Evolutionary conservation across 2,797 vertebrate species (phyloP).

Genomic region (Heteromormyrus szaboi): DNA sequence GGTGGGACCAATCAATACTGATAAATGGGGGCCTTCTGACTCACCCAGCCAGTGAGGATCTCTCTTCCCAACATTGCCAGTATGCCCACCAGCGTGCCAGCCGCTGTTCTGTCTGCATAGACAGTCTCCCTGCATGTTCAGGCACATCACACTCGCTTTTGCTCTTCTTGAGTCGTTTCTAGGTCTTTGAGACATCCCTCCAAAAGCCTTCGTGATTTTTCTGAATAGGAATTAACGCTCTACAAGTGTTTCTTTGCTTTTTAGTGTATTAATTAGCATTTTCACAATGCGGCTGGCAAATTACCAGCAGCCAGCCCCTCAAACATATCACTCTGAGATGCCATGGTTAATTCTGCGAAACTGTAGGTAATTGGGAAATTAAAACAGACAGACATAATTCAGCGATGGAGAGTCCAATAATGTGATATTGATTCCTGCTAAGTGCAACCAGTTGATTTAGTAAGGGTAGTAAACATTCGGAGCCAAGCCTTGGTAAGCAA

Average conservation of each 20-base stretch:
- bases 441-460: conserved; percentile 46
- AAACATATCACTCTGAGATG: conserved; percentile 7
- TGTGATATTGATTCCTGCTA: conserved; percentile 46
- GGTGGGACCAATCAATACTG: neutral
- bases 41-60: neutral
- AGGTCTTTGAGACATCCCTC: neutral
- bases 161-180: neutral
- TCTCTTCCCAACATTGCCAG: neutral
- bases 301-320: neutral
- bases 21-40: neutral
- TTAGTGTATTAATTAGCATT: neutral
- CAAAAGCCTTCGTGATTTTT: neutral
- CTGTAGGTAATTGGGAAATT: conserved; percentile 28
- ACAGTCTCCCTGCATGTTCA: neutral
- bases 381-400: conserved; percentile 36
- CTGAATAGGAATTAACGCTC: neutral
- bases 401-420: conserved; percentile 47
- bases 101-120: neutral
- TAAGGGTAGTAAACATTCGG: conserved; percentile 5
- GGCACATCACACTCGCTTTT: neutral
- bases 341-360: neutral
- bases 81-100: neutral
- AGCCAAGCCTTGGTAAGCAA: neutral
- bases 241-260: neutral
- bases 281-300: neutral